Evolutionary conservation across 2,888 invertebrate genomes (phyloP).

Genomic region (Sclerodermus sp.): DNA sequence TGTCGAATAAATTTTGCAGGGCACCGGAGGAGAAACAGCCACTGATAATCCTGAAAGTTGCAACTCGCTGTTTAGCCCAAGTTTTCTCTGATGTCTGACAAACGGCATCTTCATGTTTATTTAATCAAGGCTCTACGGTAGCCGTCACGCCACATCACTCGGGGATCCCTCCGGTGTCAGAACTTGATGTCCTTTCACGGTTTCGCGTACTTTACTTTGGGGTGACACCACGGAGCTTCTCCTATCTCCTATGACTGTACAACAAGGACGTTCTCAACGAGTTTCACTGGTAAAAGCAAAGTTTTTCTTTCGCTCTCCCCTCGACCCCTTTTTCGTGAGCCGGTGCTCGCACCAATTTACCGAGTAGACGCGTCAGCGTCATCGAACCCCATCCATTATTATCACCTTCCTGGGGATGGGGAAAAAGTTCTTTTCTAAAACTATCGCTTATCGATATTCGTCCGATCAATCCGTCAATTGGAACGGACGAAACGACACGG

Average conservation of each 20-base stretch:
- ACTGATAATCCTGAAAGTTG: neutral
- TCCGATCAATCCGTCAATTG: too few species aligned
- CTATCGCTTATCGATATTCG: too few species aligned
- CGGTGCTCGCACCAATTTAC: too few species aligned
- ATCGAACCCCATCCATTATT: too few species aligned
- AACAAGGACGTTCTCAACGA: constrained; percentile 5
- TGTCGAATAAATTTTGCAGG: neutral
- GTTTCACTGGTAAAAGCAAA: constrained; percentile 4
- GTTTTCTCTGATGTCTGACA: constrained; percentile 17
- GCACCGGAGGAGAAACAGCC: neutral
- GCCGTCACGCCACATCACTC: constrained; percentile 25
- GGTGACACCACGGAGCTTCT: constrained; percentile 18
- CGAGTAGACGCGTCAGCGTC: too few species aligned
- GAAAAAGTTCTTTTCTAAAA: too few species aligned
- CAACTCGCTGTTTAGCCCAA: neutral
- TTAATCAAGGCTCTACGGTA: constrained; percentile 34
- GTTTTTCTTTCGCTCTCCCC: too few species aligned
- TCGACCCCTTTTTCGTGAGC: too few species aligned
- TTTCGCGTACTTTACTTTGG: constrained; percentile 27
- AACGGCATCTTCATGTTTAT: constrained; percentile 36
- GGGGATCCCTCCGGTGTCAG: constrained; percentile 24
- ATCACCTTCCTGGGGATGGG: too few species aligned
- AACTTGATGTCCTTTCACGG: constrained; percentile 33
- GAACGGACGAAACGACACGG: too few species aligned
- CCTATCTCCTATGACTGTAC: constrained; percentile 18